These are phyloP conservation scores for Asbolus verrucosus DNA, from an alignment of 1,140 invertebrate genomes.

Conservation along the genomic window DNA sequence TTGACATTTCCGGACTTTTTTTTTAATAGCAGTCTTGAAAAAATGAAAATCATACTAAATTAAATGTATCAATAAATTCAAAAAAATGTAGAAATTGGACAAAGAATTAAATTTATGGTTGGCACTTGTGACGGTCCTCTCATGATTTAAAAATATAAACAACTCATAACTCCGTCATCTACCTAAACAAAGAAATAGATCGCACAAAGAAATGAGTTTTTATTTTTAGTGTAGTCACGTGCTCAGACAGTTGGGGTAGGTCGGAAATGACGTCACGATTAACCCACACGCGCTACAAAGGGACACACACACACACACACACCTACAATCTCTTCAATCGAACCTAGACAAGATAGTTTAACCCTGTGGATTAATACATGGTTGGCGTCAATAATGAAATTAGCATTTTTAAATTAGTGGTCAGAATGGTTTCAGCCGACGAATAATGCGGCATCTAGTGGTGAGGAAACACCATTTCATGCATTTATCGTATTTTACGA, in stretches of 20 bases:
- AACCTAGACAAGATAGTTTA: conserved; percentile 12
- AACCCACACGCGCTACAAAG: not conserved
- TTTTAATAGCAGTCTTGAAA: too few species aligned
- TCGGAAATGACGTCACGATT: conserved; percentile 53
- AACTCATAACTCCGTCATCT: conserved; percentile 26
- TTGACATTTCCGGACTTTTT: conserved; percentile 42
- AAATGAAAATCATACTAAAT: too few species aligned
- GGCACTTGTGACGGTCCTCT: too few species aligned
- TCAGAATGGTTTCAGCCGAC: conserved; percentile 19
- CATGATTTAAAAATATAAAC: conserved; percentile 22
- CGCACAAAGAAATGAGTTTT: conserved; percentile 30
- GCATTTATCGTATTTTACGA: conserved; percentile 33
- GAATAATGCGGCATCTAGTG: conserved; percentile 6
- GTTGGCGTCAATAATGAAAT: conserved; percentile 22
- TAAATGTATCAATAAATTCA: too few species aligned
- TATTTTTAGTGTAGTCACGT: conserved; percentile 55
- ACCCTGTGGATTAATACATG: not conserved
- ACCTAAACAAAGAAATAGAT: conserved; percentile 9
- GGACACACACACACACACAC: conserved; percentile 19
- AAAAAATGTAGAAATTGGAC: too few species aligned
- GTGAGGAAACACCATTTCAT: conserved; percentile 29
- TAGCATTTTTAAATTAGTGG: conserved; percentile 34
- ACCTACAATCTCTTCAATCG: conserved; percentile 5
- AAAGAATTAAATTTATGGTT: too few species aligned
- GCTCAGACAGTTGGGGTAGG: conserved; percentile 51